Conservation (phyloP, 2,888 invertebrate genomes). For the Chloroclystis v-ata region DNA sequence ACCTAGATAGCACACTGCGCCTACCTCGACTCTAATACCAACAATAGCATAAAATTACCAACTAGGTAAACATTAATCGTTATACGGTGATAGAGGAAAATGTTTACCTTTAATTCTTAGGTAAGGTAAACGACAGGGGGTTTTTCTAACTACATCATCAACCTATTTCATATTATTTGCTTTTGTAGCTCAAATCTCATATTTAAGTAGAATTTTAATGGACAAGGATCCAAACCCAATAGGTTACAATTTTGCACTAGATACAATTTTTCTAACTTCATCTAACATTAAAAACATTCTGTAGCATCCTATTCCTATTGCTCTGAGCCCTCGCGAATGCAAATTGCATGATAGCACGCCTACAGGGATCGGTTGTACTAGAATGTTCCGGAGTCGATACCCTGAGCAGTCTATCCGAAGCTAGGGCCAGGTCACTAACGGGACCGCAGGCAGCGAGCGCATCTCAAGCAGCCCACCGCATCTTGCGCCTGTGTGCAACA, state of each 20-base stretch:
- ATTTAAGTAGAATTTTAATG: too few relatives aligned
- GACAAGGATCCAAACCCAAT: too few relatives aligned
- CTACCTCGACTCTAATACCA: constrained; percentile 17
- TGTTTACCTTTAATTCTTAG: not conserved
- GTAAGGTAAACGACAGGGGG: too few relatives aligned
- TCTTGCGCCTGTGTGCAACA: constrained; percentile 36
- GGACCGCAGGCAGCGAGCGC: constrained; percentile 54
- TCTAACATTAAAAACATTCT: constrained; percentile 3
- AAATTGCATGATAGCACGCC: constrained; percentile 20
- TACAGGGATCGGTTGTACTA: constrained; percentile 22
- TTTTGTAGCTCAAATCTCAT: too few relatives aligned
- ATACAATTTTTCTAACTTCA: too few relatives aligned
- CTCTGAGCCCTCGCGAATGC: constrained; percentile 14
- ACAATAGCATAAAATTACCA: constrained; percentile 17
- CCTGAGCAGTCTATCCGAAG: constrained; percentile 20
- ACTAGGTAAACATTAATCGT: not conserved
- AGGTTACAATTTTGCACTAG: too few relatives aligned
- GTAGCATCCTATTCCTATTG: constrained; percentile 7
- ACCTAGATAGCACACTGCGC: constrained; percentile 44
- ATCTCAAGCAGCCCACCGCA: constrained; percentile 61
- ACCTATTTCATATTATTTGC: too few relatives aligned
- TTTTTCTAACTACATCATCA: too few relatives aligned
- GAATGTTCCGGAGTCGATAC: constrained; percentile 25
- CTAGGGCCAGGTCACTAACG: constrained; percentile 62
- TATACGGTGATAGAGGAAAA: not conserved